These are phyloP conservation scores for Cichlasoma orientale DNA, from an alignment of 2,797 vertebrate species.

Conservation along the genomic window DNA sequence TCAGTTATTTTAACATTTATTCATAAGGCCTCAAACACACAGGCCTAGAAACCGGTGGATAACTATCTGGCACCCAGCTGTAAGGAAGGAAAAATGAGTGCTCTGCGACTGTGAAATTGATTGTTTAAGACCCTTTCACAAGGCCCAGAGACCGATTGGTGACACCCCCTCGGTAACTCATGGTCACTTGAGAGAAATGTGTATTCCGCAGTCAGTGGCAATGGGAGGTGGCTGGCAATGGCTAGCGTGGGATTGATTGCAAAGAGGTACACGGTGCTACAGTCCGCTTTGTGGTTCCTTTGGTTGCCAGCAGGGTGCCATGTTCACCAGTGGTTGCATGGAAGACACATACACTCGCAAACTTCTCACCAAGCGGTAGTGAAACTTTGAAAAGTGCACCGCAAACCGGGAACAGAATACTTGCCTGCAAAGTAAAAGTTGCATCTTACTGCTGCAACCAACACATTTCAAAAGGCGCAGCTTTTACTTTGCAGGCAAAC, in stretches of 20 bases:
- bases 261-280: neutral
- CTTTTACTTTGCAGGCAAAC: neutral
- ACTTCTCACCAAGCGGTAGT: neutral
- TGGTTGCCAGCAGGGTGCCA: fast-evolving
- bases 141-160: neutral
- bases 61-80: neutral
- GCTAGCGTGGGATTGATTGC: neutral
- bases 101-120: neutral
- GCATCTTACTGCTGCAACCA: too few species aligned
- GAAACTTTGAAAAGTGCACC: neutral
- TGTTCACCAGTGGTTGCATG: neutral
- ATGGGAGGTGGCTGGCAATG: neutral
- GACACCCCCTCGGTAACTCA: too few species aligned
- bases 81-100: fast-evolving
- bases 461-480: neutral
- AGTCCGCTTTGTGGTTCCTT: neutral
- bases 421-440: too few species aligned
- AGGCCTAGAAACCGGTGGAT: neutral
- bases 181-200: too few species aligned
- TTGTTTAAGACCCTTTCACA: neutral
- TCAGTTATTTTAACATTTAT: neutral
- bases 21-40: neutral
- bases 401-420: fast-evolving
- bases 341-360: fast-evolving
- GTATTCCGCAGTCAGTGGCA: too few species aligned